These are phyloP conservation scores for Pitangus sulphuratus DNA, from an alignment of 2,797 vertebrate genomes.

Conservation along the genomic window DNA sequence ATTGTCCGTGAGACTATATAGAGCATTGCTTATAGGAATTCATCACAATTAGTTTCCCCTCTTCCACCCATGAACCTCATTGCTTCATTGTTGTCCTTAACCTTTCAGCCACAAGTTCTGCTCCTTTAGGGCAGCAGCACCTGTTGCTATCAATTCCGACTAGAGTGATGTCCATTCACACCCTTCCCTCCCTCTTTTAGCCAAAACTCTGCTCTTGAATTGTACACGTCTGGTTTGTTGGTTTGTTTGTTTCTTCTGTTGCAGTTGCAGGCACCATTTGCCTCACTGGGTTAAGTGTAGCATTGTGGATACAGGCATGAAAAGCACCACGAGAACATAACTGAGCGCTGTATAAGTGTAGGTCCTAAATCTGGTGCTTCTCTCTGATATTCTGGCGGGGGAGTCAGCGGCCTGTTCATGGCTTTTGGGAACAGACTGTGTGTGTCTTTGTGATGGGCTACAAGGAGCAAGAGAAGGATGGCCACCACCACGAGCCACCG, in stretches of 20 bases:
- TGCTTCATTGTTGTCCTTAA: constrained; percentile 14
- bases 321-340: neutral
- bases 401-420: neutral
- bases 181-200: constrained; percentile 38
- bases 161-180: constrained; percentile 26
- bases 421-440: neutral
- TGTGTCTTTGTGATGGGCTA: neutral
- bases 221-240: constrained; percentile 58
- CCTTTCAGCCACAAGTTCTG: constrained; percentile 26
- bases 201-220: constrained; percentile 53
- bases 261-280: constrained; percentile 63
- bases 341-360: neutral
- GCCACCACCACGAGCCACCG: neutral
- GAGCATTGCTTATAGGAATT: neutral
- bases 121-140: neutral
- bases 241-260: constrained; percentile 58
- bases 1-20: neutral
- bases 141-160: constrained; percentile 13
- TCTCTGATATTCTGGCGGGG: neutral
- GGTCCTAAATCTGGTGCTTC: constrained; percentile 4
- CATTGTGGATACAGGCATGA: constrained; percentile 32
- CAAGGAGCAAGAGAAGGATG: neutral
- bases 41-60: constrained; percentile 1
- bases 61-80: neutral
- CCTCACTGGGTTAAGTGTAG: constrained; percentile 65